Base-by-base conservation (phyloP, 2,888 invertebrate genomes). In the Lordiphosa fenestrarum region DNA sequence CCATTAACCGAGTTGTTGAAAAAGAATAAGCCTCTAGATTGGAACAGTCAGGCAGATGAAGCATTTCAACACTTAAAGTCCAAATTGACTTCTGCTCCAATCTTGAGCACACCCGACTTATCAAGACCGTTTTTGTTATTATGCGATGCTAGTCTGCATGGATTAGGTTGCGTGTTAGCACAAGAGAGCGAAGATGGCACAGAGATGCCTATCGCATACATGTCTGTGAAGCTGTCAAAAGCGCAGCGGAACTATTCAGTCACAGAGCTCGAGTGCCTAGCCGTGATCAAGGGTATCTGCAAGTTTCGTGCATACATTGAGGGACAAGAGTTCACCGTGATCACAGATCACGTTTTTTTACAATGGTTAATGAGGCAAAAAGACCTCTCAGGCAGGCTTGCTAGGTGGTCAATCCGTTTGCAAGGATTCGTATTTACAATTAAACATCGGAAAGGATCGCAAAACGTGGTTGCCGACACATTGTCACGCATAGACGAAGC, bases 221-320 rank as follows among this genome's bases (percentile, higher is more conserved):
- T 39, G 21, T 46, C 38, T 4, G 30, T 46, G 2, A 46, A 39
- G 4, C 19, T 46, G 2, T 30, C 30, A 4, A 37, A 53, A 2
- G 44, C 37, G 2, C 37, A 53, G n/a, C 42, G 52, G 7, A 52
- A 37, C 10, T 52, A 44, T 15, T 37, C 25, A 7, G 44, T 52
- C 2, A 37, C 37, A 4, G 44, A 52, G 15, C 12, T 52, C 4
- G 37, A 30, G 41, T 51, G 21, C 7, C n/a, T 51, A 0, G 37
- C 37, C 0, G 42, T 52, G 1, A 36, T 36, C 7, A 54, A 19
- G 15, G 40, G 48, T 7, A 41, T 55, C 1, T 19, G n/a, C 1
- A 50, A 42, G 13, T 50, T 55, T 4, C n/a, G 50, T 0, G 10
- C 55, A 0, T 50, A 55, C 5, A 50, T 42, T 0, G 37, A 55